A percentile compares a stretch with the other conserved stretches of the same genome.
These are phyloP conservation scores for Tragelaphus buxtoni DNA, from an alignment of 2,113 vertebrate genomes.

Conservation along the genomic window DNA sequence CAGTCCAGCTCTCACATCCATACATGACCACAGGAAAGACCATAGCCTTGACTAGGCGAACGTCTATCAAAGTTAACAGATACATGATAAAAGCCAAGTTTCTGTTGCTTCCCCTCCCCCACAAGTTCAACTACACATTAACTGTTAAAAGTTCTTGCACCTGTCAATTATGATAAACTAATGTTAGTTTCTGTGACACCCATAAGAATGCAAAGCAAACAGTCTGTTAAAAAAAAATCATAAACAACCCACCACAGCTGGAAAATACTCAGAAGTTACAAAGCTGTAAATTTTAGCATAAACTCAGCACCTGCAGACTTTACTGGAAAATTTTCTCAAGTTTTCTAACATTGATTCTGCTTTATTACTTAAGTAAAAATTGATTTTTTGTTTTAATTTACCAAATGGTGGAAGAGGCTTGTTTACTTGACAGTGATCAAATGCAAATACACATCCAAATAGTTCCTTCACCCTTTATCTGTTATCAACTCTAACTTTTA, in stretches of 20 bases:
- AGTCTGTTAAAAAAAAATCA: background rate
- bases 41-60: too few relatives aligned
- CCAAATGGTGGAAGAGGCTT: background rate
- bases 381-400: conserved; percentile 21
- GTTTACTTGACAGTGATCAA: background rate
- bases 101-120: conserved; percentile 19
- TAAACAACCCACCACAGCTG: background rate
- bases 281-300: background rate
- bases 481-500: conserved; percentile 15
- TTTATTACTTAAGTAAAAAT: background rate
- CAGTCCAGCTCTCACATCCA: too few relatives aligned
- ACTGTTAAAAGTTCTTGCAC: background rate
- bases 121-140: conserved; percentile 20
- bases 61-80: conserved; percentile 50
- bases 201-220: background rate
- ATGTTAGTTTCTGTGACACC: background rate
- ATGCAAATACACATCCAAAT: conserved; percentile 33
- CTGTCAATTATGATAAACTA: conserved; percentile 32
- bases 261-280: background rate
- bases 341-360: background rate
- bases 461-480: background rate
- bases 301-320: conserved; percentile 12
- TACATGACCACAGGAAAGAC: too few relatives aligned
- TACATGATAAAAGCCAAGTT: conserved; percentile 46
- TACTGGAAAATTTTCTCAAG: background rate